Conservation (phyloP, 2,888 invertebrate species). For the Apamea monoglypha region DNA sequence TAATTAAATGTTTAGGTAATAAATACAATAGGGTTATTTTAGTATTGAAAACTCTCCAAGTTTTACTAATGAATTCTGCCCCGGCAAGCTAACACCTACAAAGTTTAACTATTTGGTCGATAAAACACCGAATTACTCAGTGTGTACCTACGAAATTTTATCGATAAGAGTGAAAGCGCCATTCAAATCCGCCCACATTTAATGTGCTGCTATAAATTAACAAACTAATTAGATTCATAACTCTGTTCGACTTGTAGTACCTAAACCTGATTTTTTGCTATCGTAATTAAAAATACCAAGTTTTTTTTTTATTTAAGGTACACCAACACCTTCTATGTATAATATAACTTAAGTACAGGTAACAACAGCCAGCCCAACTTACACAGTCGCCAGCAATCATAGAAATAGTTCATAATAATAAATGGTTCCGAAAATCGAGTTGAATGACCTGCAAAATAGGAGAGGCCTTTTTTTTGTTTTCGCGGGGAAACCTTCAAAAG, state of each 20-base stretch:
- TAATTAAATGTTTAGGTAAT: not conserved
- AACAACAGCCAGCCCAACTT: no score
- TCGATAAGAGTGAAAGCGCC: conserved; percentile 20
- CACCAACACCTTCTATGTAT: not conserved
- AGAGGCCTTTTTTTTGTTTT: no score
- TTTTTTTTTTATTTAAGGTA: not conserved
- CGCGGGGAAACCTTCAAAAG: no score
- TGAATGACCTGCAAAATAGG: no score
- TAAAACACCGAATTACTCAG: conserved; percentile 17
- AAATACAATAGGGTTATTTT: not conserved
- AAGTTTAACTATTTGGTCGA: conserved; percentile 3
- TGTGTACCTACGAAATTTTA: not conserved
- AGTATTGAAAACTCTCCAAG: not conserved
- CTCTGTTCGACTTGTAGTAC: not conserved
- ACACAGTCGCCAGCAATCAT: no score
- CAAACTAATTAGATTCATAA: conserved; percentile 7
- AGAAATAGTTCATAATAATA: no score
- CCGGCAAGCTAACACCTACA: not conserved
- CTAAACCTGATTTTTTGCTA: not conserved
- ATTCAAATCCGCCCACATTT: conserved; percentile 8
- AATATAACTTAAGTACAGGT: no score
- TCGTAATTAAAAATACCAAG: not conserved
- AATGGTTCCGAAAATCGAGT: no score
- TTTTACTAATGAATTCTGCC: not conserved
- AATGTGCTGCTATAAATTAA: conserved; percentile 12